Base-by-base conservation (phyloP, 1,140 invertebrate species). In the Calycopis cecrops region DNA sequence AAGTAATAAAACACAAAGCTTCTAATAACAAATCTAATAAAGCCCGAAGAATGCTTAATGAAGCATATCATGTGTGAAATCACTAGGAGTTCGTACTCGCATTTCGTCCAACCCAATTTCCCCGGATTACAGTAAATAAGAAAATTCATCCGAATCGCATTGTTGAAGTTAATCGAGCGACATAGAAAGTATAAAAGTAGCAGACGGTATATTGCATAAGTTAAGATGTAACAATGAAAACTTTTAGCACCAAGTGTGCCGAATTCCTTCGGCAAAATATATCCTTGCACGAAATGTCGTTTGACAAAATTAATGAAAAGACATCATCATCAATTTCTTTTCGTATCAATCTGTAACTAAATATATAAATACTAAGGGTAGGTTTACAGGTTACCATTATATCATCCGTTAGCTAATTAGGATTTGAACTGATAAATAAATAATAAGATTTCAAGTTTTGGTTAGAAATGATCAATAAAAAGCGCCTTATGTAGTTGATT, bases 171-270 rank as follows among this genome's bases (percentile, higher is more conserved):
- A 85, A 85, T 85, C 80, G 80, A 82, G 75, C 82, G 79, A 74
- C 68, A 68, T 72, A 69, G 73, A 79, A 86, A 84, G 80, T 84
- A 86, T 86, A 82, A 86, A 83, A 81, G 77, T 79, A 82, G 79
- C 74, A 75, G 71, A 79, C 79, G 76, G 69, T 79, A 81, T 86
- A 86, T 82, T 82, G 80, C 83, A 84, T 86, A 86, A 86, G 83
- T 85, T 85, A 73, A 73, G 77, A 79, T 84, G 79, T 82, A 73
- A 85, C 82, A 84, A 81, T 81, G 80, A 75, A 83, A 85, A 85
- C 71, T 85, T 85, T 72, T 72, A 76, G 69, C 73, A 69, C 69
- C 76, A 67, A 79, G 79, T 81, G 82, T 77, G 74, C 75, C 61
- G 71, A 71, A 79, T 83, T 73, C 70, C 81, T 72, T 74, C 71